Evolutionary conservation across 2,113 vertebrate genomes (phyloP).

Genomic region (Odocoileus virginianus): DNA sequence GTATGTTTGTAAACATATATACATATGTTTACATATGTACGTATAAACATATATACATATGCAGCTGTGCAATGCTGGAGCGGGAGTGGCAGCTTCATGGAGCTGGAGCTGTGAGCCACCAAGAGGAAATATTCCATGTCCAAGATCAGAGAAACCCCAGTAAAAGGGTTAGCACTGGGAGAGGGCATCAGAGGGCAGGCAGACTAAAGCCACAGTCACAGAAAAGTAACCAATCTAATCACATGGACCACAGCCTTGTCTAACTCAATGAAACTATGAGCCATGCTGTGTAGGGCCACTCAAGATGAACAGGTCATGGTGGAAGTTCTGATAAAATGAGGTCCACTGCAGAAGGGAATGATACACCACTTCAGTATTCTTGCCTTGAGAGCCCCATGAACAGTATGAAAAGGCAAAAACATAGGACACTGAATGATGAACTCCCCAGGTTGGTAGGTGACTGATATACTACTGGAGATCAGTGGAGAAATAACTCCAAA

Average conservation of each 20-base stretch:
- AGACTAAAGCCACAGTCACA: background rate
- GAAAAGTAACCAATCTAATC: background rate
- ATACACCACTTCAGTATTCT: background rate
- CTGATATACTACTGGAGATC: background rate
- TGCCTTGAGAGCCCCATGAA: background rate
- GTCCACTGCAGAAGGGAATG: background rate
- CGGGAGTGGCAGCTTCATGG: fast-evolving
- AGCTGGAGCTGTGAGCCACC: background rate
- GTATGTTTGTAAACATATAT: background rate
- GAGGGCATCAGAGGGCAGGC: background rate
- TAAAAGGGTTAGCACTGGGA: background rate
- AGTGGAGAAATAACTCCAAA: background rate
- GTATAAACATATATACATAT: background rate
- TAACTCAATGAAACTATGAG: background rate
- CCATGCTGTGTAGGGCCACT: background rate
- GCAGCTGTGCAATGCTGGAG: fast-evolving
- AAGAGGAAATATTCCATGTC: background rate
- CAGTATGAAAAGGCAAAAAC: background rate
- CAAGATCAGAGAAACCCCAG: background rate
- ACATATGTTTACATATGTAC: background rate
- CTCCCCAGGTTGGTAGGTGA: background rate
- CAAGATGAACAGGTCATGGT: no score
- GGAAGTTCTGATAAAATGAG: background rate
- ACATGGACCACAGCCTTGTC: background rate
- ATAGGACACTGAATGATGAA: background rate